phyloP scores from a whole-genome alignment of 2,888 invertebrate species.

The Parochlus steinenii region DNA sequence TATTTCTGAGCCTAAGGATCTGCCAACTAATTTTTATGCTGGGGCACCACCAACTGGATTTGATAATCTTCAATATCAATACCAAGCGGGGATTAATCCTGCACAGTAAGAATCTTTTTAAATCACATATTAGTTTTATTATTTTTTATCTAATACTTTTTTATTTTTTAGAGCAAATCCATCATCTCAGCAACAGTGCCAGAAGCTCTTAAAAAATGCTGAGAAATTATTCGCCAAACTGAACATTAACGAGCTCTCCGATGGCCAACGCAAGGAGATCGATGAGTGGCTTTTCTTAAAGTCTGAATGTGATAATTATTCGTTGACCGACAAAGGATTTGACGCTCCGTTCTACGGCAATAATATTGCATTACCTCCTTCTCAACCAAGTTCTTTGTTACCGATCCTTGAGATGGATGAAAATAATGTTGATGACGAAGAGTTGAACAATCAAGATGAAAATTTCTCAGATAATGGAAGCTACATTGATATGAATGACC shows the following conservation, averaged over 20 bases:
- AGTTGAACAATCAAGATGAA: constrained; percentile 24
- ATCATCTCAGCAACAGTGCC: constrained; percentile 69
- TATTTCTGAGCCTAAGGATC: constrained; percentile 31
- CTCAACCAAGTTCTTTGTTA: constrained; percentile 27
- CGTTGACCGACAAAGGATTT: constrained; percentile 10
- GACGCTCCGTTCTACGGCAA: constrained; percentile 7
- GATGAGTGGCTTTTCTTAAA: constrained; percentile 72
- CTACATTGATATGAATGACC: constrained; percentile 30
- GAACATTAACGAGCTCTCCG: constrained; percentile 37
- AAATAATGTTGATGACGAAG: constrained; percentile 37
- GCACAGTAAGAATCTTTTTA: too few species aligned
- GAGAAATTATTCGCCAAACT: constrained; percentile 57
- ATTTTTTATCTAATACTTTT: too few species aligned
- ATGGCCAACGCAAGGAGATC: constrained; percentile 55
- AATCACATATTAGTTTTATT: not conserved
- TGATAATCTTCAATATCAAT: constrained; percentile 23
- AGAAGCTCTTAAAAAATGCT: constrained; percentile 67
- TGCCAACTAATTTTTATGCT: constrained; percentile 23
- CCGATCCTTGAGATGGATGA: constrained; percentile 44
- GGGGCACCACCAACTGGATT: constrained; percentile 23
- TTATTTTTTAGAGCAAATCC: constrained; percentile 63
- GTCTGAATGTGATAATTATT: constrained; percentile 66
- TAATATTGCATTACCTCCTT: constrained; percentile 16
- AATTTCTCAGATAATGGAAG: constrained; percentile 30
- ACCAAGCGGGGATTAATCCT: too few species aligned